Evolutionary conservation across 2,888 invertebrate genomes (phyloP).

Genomic region (Smittia sp.): DNA sequence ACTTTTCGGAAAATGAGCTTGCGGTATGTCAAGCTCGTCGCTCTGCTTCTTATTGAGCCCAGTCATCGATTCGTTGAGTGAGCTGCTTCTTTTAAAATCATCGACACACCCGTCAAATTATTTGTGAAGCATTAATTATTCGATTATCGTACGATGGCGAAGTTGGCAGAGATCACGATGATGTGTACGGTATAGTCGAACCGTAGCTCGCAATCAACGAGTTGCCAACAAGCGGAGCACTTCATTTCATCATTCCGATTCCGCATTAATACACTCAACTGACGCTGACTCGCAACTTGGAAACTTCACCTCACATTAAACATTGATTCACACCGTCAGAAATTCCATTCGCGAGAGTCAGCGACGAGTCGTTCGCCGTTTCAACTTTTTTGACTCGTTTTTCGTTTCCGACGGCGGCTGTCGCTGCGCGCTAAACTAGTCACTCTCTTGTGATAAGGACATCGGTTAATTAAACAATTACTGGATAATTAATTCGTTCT

Average conservation of each 20-base stretch:
- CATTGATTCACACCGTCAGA: slow-evolving; percentile 39
- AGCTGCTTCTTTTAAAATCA: slow-evolving; percentile 7
- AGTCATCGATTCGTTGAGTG: background rate
- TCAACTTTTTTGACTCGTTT: slow-evolving; percentile 26
- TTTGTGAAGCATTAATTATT: slow-evolving; percentile 25
- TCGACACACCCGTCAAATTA: slow-evolving; percentile 39
- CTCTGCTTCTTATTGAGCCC: background rate
- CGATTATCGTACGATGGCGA: slow-evolving; percentile 5
- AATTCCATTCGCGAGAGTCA: slow-evolving; percentile 39
- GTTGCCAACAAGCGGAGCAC: slow-evolving; percentile 17
- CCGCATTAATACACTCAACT: background rate
- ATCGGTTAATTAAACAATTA: slow-evolving; percentile 37
- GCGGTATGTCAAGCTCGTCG: background rate
- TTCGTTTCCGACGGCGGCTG: slow-evolving; percentile 8
- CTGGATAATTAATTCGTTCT: background rate
- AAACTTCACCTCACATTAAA: slow-evolving; percentile 17
- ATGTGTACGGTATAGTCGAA: background rate
- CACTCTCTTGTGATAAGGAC: slow-evolving; percentile 1
- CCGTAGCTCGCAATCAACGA: background rate
- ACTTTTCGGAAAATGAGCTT: slow-evolving; percentile 20
- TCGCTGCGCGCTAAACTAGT: background rate
- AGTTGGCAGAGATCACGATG: background rate
- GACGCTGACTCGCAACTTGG: background rate
- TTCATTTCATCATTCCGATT: slow-evolving; percentile 11
- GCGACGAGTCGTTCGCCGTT: background rate